phyloP scores from a whole-genome alignment of 2,888 invertebrate species.

The Agonopterix alstromeriana region DNA sequence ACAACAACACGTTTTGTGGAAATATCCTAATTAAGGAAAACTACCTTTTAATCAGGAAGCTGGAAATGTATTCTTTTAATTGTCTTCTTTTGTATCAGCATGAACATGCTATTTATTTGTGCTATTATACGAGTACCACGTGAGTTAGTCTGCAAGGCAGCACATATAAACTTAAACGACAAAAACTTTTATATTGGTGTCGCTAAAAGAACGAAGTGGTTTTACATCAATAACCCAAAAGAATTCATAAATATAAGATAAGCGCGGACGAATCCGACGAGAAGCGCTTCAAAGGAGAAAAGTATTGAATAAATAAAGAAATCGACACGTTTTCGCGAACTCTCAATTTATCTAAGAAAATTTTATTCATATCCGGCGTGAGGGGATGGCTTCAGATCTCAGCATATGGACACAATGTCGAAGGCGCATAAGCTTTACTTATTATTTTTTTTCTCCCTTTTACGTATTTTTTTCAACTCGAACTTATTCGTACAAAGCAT shows the following conservation, averaged over 20 bases:
- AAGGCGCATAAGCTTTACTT: slow-evolving; percentile 45
- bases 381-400: slow-evolving; percentile 53
- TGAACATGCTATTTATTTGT: too few species aligned
- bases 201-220: slow-evolving; percentile 37
- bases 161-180: slow-evolving; percentile 5
- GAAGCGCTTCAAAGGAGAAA: slow-evolving; percentile 60
- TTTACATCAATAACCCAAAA: slow-evolving; percentile 48
- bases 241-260: slow-evolving; percentile 63
- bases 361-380: slow-evolving; percentile 64
- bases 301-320: slow-evolving; percentile 72
- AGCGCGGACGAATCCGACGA: slow-evolving; percentile 50
- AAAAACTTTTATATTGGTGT: slow-evolving; percentile 24
- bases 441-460: slow-evolving; percentile 35
- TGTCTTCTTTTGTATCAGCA: too few species aligned
- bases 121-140: not conserved
- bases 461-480: slow-evolving; percentile 13
- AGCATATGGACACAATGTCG: slow-evolving; percentile 54
- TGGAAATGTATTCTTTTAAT: too few species aligned
- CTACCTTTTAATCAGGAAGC: too few species aligned
- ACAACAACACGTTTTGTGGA: too few species aligned
- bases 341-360: slow-evolving; percentile 68
- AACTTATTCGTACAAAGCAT: not conserved
- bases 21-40: too few species aligned
- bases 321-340: slow-evolving; percentile 70
- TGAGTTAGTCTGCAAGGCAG: not conserved